Evolutionary conservation across 1,140 invertebrate genomes (phyloP).

Genomic region (Drosophila truncata): DNA sequence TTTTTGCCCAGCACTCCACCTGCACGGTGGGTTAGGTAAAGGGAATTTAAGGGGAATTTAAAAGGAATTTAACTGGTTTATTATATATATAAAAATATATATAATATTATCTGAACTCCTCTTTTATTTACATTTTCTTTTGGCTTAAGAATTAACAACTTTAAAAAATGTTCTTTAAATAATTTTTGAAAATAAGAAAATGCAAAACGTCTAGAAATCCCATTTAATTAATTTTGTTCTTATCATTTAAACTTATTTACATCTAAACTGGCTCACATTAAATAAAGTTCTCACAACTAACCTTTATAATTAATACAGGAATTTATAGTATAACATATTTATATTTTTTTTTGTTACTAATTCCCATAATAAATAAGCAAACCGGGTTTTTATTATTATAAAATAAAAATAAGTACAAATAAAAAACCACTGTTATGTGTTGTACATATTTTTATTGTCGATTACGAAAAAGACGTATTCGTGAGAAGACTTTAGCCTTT

Average conservation of each 20-base stretch:
- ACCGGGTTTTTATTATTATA: not conserved
- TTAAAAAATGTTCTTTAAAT: not conserved
- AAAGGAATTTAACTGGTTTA: not conserved
- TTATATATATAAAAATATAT: not conserved
- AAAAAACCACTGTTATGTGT: not conserved
- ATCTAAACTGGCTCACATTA: not conserved
- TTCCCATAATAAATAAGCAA: too few species aligned
- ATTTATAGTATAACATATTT: too few species aligned
- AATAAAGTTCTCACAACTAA: too few species aligned
- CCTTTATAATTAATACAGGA: not conserved
- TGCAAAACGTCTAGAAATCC: too few species aligned
- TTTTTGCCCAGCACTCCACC: slow-evolving; percentile 42
- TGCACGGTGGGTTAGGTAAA: not conserved
- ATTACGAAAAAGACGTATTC: not conserved
- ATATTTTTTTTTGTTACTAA: too few species aligned
- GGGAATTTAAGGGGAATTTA: not conserved
- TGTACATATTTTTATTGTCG: not conserved
- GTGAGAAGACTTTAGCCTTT: not conserved
- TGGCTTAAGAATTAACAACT: too few species aligned
- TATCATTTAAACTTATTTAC: not conserved
- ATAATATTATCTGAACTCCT: not conserved
- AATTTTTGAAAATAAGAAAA: too few species aligned
- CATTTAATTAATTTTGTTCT: too few species aligned
- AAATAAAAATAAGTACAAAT: not conserved
- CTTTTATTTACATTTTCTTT: not conserved